Conservation (phyloP, 2,797 vertebrate species). For the Sphenodon punctatus region DNA sequence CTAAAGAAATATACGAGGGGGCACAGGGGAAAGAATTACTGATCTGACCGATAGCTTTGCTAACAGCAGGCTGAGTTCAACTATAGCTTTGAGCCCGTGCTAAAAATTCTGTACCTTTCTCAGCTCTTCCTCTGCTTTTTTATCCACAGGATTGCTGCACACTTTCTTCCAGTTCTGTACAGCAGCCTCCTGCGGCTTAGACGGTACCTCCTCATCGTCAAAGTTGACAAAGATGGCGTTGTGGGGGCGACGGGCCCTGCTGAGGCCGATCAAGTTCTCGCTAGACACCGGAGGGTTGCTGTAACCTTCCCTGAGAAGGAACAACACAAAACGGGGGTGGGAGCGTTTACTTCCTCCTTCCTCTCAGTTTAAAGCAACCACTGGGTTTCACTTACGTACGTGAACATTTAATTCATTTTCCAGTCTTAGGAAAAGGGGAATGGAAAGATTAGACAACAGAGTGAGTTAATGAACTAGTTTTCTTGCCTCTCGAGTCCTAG, state of each 20-base stretch:
- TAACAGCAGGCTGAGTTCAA: too few relatives aligned
- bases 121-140: slow-evolving; percentile 76
- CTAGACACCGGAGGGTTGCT: slow-evolving; percentile 62
- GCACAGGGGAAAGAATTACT: background rate
- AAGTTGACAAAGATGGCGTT: slow-evolving; percentile 92
- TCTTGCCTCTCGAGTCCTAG: background rate
- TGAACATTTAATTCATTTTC: background rate
- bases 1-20: slow-evolving; percentile 68
- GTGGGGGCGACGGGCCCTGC: slow-evolving; percentile 84
- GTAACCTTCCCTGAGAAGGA: slow-evolving; percentile 73
- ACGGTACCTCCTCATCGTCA: slow-evolving; percentile 75
- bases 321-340: too few relatives aligned
- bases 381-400: rapidly evolving
- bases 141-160: slow-evolving; percentile 78
- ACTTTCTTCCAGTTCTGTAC: slow-evolving; percentile 79
- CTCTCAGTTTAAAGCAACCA: rapidly evolving
- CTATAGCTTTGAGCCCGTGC: too few relatives aligned
- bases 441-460: background rate
- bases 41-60: too few relatives aligned
- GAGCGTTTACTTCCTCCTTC: background rate
- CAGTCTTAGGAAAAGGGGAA: rapidly evolving
- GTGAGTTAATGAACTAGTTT: background rate
- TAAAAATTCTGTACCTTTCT: slow-evolving; percentile 80
- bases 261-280: slow-evolving; percentile 84
- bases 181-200: slow-evolving; percentile 80